Percentiles rank a stretch among this genome's conserved stretches.
These are phyloP conservation scores for Hypselothyrea guttata DNA, from an alignment of 2,888 invertebrate genomes.

Conservation along the genomic window DNA sequence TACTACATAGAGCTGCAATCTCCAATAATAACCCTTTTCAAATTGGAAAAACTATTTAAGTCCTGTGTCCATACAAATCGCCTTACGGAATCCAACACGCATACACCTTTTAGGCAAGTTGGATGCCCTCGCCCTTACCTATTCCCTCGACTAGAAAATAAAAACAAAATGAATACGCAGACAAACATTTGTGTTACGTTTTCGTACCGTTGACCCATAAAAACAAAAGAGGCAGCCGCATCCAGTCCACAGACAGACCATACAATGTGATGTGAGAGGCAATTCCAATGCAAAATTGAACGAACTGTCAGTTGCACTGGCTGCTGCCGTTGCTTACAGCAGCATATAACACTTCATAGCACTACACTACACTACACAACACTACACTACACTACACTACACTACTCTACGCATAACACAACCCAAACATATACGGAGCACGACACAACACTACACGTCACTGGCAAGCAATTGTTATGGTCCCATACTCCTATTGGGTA, in stretches of 20 bases:
- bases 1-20: constrained; percentile 9
- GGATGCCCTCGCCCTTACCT: constrained; percentile 1
- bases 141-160: constrained; percentile 10
- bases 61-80: constrained; percentile 40
- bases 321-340: constrained; percentile 22
- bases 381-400: constrained; percentile 17
- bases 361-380: constrained; percentile 12
- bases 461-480: constrained; percentile 44
- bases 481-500: constrained; percentile 23
- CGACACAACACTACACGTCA: constrained; percentile 48
- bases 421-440: not conserved
- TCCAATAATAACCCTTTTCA: constrained; percentile 36
- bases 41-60: constrained; percentile 43
- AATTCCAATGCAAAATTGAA: constrained; percentile 65
- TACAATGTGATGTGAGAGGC: constrained; percentile 12
- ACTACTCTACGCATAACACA: constrained; percentile 28
- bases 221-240: constrained; percentile 36
- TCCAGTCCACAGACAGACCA: constrained; percentile 11
- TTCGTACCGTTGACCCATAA: constrained; percentile 67
- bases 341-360: constrained; percentile 24
- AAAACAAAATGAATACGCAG: constrained; percentile 16
- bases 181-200: constrained; percentile 53
- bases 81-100: constrained; percentile 43
- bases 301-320: constrained; percentile 67
- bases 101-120: constrained; percentile 33